Conservation (phyloP, 2,888 invertebrate genomes). For the Xanthorhoe spadicearia region DNA sequence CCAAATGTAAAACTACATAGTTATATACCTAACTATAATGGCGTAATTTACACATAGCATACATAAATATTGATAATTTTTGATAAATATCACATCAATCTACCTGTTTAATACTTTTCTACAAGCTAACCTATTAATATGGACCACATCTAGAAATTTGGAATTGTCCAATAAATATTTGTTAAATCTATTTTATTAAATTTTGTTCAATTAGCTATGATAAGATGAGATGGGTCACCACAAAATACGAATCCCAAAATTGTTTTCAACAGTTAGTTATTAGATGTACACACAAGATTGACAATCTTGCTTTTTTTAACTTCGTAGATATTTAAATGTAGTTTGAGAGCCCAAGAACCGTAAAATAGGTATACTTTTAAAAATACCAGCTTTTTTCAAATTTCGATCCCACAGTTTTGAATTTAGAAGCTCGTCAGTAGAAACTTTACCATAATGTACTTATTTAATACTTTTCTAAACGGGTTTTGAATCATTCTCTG, state of each 20-base stretch:
- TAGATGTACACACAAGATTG: too few relatives aligned
- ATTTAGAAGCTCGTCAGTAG: conserved; percentile 12
- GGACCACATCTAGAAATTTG: background rate
- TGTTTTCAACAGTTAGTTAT: too few relatives aligned
- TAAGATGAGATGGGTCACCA: background rate
- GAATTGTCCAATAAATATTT: conserved; percentile 2
- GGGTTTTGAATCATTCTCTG: conserved; percentile 16
- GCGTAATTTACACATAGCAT: background rate
- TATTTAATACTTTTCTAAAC: conserved; percentile 5
- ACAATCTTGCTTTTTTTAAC: too few relatives aligned
- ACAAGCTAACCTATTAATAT: background rate
- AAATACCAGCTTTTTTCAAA: background rate
- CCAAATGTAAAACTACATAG: conserved; percentile 2
- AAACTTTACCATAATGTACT: conserved; percentile 9
- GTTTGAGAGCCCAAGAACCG: background rate
- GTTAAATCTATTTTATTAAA: background rate
- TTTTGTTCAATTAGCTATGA: conserved; percentile 6
- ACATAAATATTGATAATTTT: conserved; percentile 19
- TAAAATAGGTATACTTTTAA: background rate
- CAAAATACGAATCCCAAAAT: background rate
- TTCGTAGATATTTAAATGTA: too few relatives aligned
- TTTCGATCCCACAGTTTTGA: conserved; percentile 14
- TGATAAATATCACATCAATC: conserved; percentile 15
- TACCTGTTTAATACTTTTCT: background rate
- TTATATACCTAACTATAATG: too few relatives aligned